Base-by-base conservation (phyloP, 2,797 vertebrate species). In the Sylvilagus floridanus region DNA sequence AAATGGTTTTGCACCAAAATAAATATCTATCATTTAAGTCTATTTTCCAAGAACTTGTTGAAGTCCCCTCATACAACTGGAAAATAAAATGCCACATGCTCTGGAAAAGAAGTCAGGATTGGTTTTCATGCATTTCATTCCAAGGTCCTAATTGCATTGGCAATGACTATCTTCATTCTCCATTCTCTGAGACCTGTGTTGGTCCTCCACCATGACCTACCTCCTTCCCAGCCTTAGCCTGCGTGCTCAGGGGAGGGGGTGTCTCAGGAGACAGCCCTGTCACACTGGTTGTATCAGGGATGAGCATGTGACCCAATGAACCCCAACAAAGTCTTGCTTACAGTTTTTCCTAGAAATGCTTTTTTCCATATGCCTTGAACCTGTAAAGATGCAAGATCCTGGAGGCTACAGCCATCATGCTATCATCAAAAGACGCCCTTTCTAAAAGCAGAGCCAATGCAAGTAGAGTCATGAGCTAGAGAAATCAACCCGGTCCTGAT, bases 41-140 rank as follows among this genome's bases (percentile, higher is more conserved):
- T 57, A 17, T 57, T 57, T 57, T 57, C 54, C 54, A 13, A 14
- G 54, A 57, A 57, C 54, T 57, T 57, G 16, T 19, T 57, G 17
- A 57, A 57, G 54, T 57, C 4, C 54, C 54, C 54, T 57, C 54
- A 21, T 57, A 57, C 54, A 57, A 57, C 54, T 57, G 54, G 19
- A 57, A 57, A 57, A 60, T 77, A 62, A 30, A 28, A n/a, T 65
- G n/a, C 76, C n/a, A 76, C 1, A 73, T 13, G 7, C 26, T 12
- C 71, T 83, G 86, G 24, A 50, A 73, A 85, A 93, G 35, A 96
- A 83, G 11, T 22, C 65, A 89, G 32, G 26, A 66, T 60, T 66
- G 30, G 47, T 32, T 90, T 89, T 37, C 57, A 86, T 35, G 37
- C 37, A 66, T 52, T 78, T 94, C 50, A 86, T 35, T n/a, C 62